Conservation (phyloP, 2,888 invertebrate species). For the Aporophyla lueneburgensis region DNA sequence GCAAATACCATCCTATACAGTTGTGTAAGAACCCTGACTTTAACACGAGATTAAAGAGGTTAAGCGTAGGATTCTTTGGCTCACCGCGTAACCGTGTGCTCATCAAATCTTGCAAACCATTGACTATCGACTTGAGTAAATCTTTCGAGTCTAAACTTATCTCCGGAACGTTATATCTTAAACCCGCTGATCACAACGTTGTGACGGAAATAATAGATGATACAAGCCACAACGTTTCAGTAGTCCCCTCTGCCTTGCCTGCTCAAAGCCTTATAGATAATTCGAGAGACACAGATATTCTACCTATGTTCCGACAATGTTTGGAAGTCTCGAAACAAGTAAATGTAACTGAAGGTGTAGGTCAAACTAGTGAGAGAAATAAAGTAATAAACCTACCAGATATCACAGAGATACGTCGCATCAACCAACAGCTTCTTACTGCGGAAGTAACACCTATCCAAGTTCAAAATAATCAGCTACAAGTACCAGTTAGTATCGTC, state of each 20-base stretch:
- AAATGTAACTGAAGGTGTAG: conserved; percentile 6
- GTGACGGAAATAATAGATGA: conserved; percentile 40
- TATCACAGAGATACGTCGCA: conserved; percentile 78
- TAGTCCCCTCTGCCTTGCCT: conserved; percentile 76
- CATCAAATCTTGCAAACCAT: conserved; percentile 80
- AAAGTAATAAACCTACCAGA: conserved; percentile 81
- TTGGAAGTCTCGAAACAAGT: conserved; percentile 17
- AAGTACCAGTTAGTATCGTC: conserved; percentile 57
- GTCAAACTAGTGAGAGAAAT: conserved; percentile 71
- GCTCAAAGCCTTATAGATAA: conserved; percentile 78
- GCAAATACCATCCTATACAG: conserved; percentile 81
- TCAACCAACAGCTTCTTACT: conserved; percentile 81
- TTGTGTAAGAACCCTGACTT: conserved; percentile 88
- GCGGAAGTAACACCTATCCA: conserved; percentile 83
- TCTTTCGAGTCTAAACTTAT: conserved; percentile 81
- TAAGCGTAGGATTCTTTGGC: conserved; percentile 81
- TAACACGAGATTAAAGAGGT: conserved; percentile 83
- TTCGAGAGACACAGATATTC: conserved; percentile 51
- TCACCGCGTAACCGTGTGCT: conserved; percentile 78
- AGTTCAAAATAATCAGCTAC: conserved; percentile 48
- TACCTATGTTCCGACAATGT: conserved; percentile 27
- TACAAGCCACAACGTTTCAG: conserved; percentile 63
- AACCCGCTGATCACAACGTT: conserved; percentile 52
- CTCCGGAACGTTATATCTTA: conserved; percentile 78
- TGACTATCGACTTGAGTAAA: conserved; percentile 84